Evolutionary conservation across 2,797 vertebrate genomes (phyloP), one percentile per base, ranked within the genome.

Genomic region (Bufotes viridis): DNA sequence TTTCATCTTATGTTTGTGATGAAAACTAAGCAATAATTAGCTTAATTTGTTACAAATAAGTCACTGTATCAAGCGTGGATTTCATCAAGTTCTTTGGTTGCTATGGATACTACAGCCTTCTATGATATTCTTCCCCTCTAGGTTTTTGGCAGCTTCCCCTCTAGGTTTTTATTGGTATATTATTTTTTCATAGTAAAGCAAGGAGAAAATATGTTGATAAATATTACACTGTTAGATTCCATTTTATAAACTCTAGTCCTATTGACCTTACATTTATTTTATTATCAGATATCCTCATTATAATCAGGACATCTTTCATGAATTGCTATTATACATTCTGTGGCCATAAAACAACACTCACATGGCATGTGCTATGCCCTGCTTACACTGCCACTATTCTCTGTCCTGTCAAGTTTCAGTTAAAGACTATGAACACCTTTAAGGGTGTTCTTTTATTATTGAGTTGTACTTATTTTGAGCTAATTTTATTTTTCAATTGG

Each of bases 111-210:
- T 55, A 29, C 15, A 70, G 49, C 65, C 61, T 29, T 63, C 9
- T 55, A 67, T 83, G 65, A 51, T 65, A 34, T 83, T 20, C 51
- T 70, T 83, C 24, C 42, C 18, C 24, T 70, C 18, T 51, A 72
- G 65, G 42, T 70, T 83, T 83, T 83, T 83, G 81, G 81, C 81
- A 83, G 81, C 51, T 83, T 7, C 49, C 17, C 22, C 34, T 7
- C 55, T 82, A 0, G 57, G 57, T 7, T 29, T 11, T 53, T 82
- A 51, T 67, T 51, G 20, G 22, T 76, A 42, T 18, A 20, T 61
- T 7, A 6, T 20, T 20, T 72, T 42, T 69, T 22, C 9, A 57
- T 24, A 72, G 65, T 70, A 29, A 51, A 14, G 20, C 1, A 55
- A 57, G 53, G 20, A 49, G 8, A 12, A 12, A 51, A 2, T 20